Evolutionary conservation across 2,113 vertebrate species (phyloP).

Genomic region (Clupea harengus): DNA sequence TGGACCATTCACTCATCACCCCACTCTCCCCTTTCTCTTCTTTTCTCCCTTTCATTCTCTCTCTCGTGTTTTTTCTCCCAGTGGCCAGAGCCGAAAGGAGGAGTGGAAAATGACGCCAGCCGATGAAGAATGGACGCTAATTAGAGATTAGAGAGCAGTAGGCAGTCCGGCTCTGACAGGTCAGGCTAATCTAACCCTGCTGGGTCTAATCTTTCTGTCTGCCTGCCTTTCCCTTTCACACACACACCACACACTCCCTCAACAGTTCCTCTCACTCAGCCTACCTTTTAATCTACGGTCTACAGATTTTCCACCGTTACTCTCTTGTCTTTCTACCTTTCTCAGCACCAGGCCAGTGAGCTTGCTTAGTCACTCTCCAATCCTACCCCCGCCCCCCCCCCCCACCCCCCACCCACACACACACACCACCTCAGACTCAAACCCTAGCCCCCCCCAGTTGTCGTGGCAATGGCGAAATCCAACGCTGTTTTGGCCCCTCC

Average conservation of each 20-base stretch:
- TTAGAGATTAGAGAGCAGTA: constrained; percentile 32
- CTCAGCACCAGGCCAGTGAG: neutral
- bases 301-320: neutral
- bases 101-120: constrained; percentile 25
- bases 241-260: neutral
- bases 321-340: neutral
- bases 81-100: constrained; percentile 12
- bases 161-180: neutral
- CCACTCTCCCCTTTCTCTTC: neutral
- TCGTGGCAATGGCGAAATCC: constrained; percentile 41
- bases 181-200: constrained; percentile 4
- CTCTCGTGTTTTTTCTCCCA: neutral
- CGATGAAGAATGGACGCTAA: constrained; percentile 16
- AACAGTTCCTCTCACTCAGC: neutral
- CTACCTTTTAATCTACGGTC: neutral
- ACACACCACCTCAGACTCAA: neutral
- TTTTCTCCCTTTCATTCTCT: neutral
- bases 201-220: neutral
- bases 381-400: neutral
- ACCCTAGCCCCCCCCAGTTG: neutral
- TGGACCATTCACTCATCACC: neutral
- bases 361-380: constrained; percentile 37
- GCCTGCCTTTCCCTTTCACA: neutral
- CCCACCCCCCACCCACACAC: neutral
- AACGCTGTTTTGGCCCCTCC: constrained; percentile 28